Base-by-base conservation (phyloP, 1,140 invertebrate species). In the Scaptomyza montana region DNA sequence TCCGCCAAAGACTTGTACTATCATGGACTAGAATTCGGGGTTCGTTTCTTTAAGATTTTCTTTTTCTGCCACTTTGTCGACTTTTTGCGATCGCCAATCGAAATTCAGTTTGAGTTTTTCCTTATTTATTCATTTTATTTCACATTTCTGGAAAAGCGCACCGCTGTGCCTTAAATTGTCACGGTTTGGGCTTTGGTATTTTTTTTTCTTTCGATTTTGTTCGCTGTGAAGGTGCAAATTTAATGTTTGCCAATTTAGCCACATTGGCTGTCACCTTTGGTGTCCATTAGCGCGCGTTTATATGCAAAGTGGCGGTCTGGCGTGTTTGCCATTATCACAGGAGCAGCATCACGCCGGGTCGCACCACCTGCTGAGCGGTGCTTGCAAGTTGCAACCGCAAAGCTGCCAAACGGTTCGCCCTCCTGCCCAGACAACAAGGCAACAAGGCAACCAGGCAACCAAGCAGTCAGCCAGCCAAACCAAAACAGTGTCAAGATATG, bases 201-300 rank as follows among this genome's bases (percentile, higher is more conserved):
- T 43, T 43, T n/a, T n/a, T 43, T 43, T 43, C 4, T n/a, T 43
- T 43, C 21, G 21, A 25, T 43, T 71, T 64, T 56, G 12, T 61
- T 65, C 61, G 77, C 81, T 86, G 78, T 76, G 82, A 86, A 86
- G 82, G 82, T 89, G 82, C 85, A 87, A 87, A 87, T 89, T 89
- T 89, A 89, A 84, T 89, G 84, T 89, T 89, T 89, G 84, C 79
- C 84, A 89, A 89, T 89, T 89, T 89, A 89, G 84, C 79, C 84
- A 70, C 74, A 78, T 73, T 77, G 57, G 77, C 84, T 89, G 84
- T 89, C 84, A 89, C 84, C 84, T 89, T 89, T 85, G 85, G 85
- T 89, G 84, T 89, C 84, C 84, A 89, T 89, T 89, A 89, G 84
- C 66, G 85, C 81, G 79, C 84, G 85, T 89, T 89, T 89, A 84